Percentiles rank a stretch among this genome's conserved stretches.
phyloP scores from a whole-genome alignment of 1,140 invertebrate species.

The Lepidostoma basale region DNA sequence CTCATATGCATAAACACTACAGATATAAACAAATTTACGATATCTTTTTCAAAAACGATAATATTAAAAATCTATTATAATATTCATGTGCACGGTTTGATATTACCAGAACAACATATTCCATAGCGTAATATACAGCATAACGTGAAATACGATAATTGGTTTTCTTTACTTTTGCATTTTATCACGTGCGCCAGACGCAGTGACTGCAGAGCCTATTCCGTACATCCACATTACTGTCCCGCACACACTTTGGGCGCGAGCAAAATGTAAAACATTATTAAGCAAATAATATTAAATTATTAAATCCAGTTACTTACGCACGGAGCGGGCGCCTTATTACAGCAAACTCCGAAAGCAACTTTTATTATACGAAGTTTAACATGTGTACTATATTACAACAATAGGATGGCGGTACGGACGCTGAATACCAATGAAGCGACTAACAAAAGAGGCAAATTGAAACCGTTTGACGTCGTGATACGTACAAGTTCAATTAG shows the following conservation, averaged over 20 bases:
- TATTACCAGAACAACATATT: no score
- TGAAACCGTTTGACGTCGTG: neutral
- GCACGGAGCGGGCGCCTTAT: neutral
- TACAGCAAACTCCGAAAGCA: neutral
- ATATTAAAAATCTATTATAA: no score
- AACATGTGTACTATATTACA: neutral
- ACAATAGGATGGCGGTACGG: neutral
- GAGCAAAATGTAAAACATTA: neutral
- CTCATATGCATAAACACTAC: no score
- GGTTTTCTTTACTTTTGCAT: neutral
- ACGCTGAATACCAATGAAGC: neutral
- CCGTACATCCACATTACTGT: neutral
- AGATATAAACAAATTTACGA: no score
- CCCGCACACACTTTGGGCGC: neutral
- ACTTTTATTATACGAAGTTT: neutral
- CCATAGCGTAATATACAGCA: no score
- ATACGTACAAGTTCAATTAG: constrained; percentile 4
- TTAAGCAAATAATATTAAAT: no score
- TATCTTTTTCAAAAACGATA: no score
- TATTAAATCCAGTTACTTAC: neutral
- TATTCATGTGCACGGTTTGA: no score
- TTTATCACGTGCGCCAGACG: neutral
- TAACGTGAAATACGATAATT: neutral
- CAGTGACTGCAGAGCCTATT: no score
- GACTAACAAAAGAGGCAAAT: neutral